phyloP scores from a whole-genome alignment of 2,113 vertebrate genomes.

The Grantiella picta region DNA sequence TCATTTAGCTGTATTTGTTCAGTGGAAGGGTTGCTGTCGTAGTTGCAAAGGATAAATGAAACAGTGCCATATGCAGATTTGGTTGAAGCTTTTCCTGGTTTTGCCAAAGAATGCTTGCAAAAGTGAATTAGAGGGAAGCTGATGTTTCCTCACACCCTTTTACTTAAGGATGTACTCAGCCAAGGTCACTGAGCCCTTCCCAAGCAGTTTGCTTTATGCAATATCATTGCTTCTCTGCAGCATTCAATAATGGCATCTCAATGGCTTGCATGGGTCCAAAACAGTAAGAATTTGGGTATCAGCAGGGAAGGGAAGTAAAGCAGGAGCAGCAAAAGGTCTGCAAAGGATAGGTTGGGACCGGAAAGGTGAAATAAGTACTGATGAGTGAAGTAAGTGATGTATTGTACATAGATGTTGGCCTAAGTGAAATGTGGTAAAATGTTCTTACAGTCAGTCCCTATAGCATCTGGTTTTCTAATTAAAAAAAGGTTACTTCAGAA shows the following conservation, averaged over 20 bases:
- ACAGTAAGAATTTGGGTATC: not conserved
- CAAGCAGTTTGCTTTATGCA: not conserved
- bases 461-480: constrained; percentile 1
- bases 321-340: not conserved
- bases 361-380: not conserved
- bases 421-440: not conserved
- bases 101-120: not conserved
- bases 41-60: constrained; percentile 27
- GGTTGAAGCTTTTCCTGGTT: not conserved
- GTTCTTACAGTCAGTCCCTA: not conserved
- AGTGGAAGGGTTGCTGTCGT: not conserved
- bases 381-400: not conserved
- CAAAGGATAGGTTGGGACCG: not conserved
- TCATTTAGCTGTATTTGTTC: constrained; percentile 69
- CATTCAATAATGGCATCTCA: not conserved
- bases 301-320: not conserved
- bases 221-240: not conserved
- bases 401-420: fast-evolving
- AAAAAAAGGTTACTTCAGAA: not conserved
- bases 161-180: not conserved
- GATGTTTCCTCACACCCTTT: not conserved
- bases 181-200: constrained; percentile 3
- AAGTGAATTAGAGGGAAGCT: not conserved
- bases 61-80: not conserved
- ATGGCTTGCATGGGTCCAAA: not conserved